phyloP scores from a whole-genome alignment of 2,888 invertebrate genomes.

The Leptinotarsa tumamoca region DNA sequence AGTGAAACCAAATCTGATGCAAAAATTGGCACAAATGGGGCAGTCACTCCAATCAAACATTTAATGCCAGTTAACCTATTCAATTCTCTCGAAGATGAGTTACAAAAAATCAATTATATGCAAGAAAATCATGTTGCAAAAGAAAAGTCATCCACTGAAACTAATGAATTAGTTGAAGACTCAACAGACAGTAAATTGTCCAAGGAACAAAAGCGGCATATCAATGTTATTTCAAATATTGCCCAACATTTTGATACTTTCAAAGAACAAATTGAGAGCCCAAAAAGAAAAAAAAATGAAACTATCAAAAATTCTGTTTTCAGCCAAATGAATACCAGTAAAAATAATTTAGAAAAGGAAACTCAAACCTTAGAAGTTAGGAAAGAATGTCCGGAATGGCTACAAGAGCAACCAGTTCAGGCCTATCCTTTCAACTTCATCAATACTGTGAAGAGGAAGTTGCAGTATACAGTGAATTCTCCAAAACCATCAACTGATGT shows the following conservation, averaged over 20 bases:
- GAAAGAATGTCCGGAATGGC: constrained; percentile 45
- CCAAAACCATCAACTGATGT: constrained; percentile 52
- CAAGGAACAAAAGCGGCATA: not conserved
- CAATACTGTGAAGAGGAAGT: constrained; percentile 71
- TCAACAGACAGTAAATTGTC: not conserved
- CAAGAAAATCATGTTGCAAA: not conserved
- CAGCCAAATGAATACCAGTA: not conserved
- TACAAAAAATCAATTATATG: not conserved
- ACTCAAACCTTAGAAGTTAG: constrained; percentile 38
- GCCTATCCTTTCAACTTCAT: constrained; percentile 73
- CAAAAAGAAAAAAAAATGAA: constrained; percentile 1
- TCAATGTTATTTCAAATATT: constrained; percentile 23
- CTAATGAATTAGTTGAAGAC: not conserved
- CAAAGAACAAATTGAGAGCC: not conserved
- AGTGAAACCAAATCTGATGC: not conserved
- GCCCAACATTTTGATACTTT: constrained; percentile 24
- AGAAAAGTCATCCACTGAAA: not conserved
- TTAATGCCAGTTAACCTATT: constrained; percentile 28
- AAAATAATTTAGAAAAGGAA: constrained; percentile 23
- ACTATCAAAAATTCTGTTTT: not conserved
- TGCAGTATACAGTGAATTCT: constrained; percentile 59
- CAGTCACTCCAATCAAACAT: not conserved
- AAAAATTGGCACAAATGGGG: not conserved
- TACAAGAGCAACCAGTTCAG: constrained; percentile 45
- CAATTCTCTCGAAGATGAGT: not conserved